These are phyloP conservation scores for Caenorhabditis auriculariae DNA, from an alignment of 2,888 invertebrate species.

Conservation along the genomic window DNA sequence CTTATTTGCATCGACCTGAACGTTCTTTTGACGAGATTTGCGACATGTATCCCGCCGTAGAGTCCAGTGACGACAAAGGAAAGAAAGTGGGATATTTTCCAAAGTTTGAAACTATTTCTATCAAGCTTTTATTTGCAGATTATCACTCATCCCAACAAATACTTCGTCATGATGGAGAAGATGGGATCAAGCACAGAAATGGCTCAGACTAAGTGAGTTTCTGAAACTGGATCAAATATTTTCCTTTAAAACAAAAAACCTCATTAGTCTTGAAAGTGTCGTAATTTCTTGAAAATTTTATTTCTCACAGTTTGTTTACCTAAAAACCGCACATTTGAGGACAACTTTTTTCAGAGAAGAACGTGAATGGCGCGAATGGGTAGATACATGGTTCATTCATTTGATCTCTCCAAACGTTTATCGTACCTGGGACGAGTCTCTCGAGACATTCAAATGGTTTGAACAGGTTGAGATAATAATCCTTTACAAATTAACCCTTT, in stretches of 20 bases:
- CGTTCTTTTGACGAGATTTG: constrained; percentile 74
- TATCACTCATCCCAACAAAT: constrained; percentile 52
- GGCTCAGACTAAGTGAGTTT: constrained; percentile 28
- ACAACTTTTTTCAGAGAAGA: constrained; percentile 74
- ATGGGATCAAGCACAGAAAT: constrained; percentile 26
- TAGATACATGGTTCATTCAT: constrained; percentile 86
- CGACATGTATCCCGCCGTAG: constrained; percentile 74
- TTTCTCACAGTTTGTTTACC: no score
- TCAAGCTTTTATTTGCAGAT: constrained; percentile 6
- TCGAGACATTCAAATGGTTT: constrained; percentile 91
- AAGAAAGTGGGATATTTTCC: constrained; percentile 62
- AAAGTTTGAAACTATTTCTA: constrained; percentile 42
- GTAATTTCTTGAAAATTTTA: no score
- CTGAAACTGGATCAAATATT: no score
- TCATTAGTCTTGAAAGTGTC: no score
- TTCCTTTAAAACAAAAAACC: no score
- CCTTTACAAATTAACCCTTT: no score
- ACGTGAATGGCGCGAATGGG: constrained; percentile 93
- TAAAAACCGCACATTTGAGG: no score
- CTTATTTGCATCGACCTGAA: constrained; percentile 70
- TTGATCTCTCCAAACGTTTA: constrained; percentile 95
- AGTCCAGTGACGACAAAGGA: constrained; percentile 69
- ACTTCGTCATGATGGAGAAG: constrained; percentile 57
- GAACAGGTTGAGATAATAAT: constrained; percentile 67
- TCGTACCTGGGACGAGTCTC: constrained; percentile 79